Evolutionary conservation across 2,888 invertebrate genomes (phyloP).

Genomic region (Eristalinus aeneus): DNA sequence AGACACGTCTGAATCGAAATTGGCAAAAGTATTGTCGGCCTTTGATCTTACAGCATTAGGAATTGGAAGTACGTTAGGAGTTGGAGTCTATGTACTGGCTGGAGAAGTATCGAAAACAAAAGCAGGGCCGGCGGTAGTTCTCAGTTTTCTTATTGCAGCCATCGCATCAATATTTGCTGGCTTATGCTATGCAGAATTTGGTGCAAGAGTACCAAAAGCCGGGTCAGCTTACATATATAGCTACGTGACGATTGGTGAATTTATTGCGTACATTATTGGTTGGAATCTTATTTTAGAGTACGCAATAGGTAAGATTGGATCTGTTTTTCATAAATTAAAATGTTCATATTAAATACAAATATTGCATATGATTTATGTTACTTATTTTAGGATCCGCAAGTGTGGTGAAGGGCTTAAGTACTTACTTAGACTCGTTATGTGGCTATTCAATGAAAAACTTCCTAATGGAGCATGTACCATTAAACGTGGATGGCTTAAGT

Average conservation of each 20-base stretch:
- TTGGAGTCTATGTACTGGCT: slow-evolving; percentile 94
- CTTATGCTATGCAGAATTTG: slow-evolving; percentile 96
- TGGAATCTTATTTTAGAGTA: slow-evolving; percentile 97
- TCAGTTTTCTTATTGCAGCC: slow-evolving; percentile 94
- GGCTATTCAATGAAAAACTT: slow-evolving; percentile 85
- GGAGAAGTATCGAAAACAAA: slow-evolving; percentile 90
- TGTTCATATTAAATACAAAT: background rate
- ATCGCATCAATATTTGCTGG: slow-evolving; percentile 94
- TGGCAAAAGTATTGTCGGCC: slow-evolving; percentile 89
- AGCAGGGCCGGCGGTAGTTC: slow-evolving; percentile 92
- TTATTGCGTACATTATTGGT: slow-evolving; percentile 94
- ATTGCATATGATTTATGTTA: background rate
- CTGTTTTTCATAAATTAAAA: too few relatives aligned
- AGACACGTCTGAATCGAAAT: slow-evolving; percentile 80
- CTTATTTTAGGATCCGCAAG: slow-evolving; percentile 87
- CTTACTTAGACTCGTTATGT: slow-evolving; percentile 87
- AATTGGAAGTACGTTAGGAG: slow-evolving; percentile 91
- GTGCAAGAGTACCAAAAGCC: slow-evolving; percentile 92
- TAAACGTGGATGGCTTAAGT: slow-evolving; percentile 85
- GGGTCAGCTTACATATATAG: slow-evolving; percentile 97
- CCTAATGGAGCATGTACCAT: slow-evolving; percentile 84
- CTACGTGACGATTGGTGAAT: slow-evolving; percentile 95
- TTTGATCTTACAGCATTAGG: slow-evolving; percentile 92
- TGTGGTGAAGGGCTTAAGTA: slow-evolving; percentile 90
- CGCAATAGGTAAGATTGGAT: slow-evolving; percentile 85